A percentile compares a stretch with the other conserved stretches of the same genome.
Conservation (phyloP, 2,888 invertebrate genomes). For the Tineola bisselliella region DNA sequence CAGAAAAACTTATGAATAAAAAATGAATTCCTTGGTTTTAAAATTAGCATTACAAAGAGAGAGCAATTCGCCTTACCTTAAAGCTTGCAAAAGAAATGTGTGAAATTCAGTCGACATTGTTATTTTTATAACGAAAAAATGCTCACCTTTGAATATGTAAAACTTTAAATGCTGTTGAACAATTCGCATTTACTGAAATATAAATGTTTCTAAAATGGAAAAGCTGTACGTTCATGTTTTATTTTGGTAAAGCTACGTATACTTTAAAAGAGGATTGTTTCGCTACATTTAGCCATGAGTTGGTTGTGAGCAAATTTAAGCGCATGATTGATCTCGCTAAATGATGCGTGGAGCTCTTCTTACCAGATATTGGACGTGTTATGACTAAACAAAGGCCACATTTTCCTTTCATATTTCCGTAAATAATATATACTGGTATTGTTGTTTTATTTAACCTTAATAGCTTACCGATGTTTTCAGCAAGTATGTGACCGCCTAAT, state of each 20-base stretch:
- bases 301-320: conserved; percentile 28
- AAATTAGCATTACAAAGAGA: conserved; percentile 66
- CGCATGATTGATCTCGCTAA: conserved; percentile 37
- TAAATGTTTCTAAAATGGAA: neutral
- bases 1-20: conserved; percentile 68
- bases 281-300: conserved; percentile 33
- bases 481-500: too few relatives aligned
- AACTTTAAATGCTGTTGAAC: neutral
- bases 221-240: neutral
- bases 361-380: conserved; percentile 12
- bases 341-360: conserved; percentile 25
- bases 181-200: neutral
- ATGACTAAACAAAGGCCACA: conserved; percentile 10
- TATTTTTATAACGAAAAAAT: conserved; percentile 4
- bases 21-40: conserved; percentile 67
- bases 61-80: conserved; percentile 62
- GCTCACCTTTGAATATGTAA: neutral
- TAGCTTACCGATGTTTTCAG: too few relatives aligned
- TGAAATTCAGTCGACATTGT: conserved; percentile 2
- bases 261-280: conserved; percentile 20
- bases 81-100: conserved; percentile 50
- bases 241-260: neutral
- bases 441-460: too few relatives aligned
- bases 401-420: neutral
- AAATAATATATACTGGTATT: too few relatives aligned